Base-by-base conservation (phyloP, 2,888 invertebrate genomes). In the Reticulitermes lucifugus region DNA sequence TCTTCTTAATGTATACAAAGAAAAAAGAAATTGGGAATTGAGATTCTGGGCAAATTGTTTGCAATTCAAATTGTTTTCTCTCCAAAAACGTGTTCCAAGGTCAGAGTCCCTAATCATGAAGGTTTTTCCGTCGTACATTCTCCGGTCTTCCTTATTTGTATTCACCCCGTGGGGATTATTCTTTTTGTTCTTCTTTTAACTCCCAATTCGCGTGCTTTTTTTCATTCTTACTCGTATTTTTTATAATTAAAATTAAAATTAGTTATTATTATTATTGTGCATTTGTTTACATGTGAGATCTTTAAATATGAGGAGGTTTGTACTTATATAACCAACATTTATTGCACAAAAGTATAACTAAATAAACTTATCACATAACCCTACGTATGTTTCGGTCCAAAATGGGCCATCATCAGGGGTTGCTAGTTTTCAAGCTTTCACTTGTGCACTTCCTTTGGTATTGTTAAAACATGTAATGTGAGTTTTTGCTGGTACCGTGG, bases 81-180 rank as follows among this genome's bases (percentile, higher is more conserved):
- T 75, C 60, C 65, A 18, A 55, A 75, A 77, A 77, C 77, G 25
- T 77, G 77, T 77, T 77, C n/a, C 77, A 77, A 77, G 77, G 77
- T 77, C 77, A 77, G 46, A 77, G 43, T 46, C 46, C n/a, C 4
- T 46, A 51, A 77, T 77, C 77, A 18, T 77, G 77, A 77, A 77
- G 77, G 77, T n/a, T 46, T 77, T n/a, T 73, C 29, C 73, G 4
- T 65, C 25, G 25, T 65, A 65, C 14, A 65, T 60, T 22, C 18
- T 21, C 60, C 14, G 9, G 5, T 60, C 60, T 18, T 60, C 60
- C 65, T 65, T 65, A 65, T n/a, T 65, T 25, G 5, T 65, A 65
- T 65, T 65, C 65, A n/a, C 65, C 75, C 77, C 43, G 51, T 43
- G 77, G 77, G 77, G 2, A 77, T 41, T 18, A 55, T 65, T 65